phyloP scores from a whole-genome alignment of 2,888 invertebrate species.

The Troilus luridus region DNA sequence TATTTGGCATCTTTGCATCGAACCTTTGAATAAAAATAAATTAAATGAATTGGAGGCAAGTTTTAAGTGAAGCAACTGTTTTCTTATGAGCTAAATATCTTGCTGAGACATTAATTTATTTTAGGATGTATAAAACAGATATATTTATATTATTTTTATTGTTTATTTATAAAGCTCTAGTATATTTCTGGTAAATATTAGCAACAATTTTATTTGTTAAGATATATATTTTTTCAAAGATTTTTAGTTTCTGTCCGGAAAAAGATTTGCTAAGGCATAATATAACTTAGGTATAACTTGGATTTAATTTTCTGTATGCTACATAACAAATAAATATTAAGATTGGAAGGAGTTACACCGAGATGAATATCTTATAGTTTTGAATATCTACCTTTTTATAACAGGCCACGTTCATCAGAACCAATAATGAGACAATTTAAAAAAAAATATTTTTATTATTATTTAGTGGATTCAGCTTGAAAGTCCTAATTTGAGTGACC shows the following conservation, averaged over 20 bases:
- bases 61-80: neutral
- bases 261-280: neutral
- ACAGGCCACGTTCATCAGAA: neutral
- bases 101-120: neutral
- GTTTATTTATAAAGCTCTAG: neutral
- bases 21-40: neutral
- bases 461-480: neutral
- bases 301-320: neutral
- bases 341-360: neutral
- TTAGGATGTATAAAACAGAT: neutral
- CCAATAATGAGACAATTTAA: neutral
- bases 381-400: neutral
- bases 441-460: neutral
- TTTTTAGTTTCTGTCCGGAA: neutral
- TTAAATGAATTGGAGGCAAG: neutral
- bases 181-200: neutral
- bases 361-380: neutral
- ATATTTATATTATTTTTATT: neutral
- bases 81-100: neutral
- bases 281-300: neutral
- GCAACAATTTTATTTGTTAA: neutral
- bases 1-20: neutral
- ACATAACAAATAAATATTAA: neutral
- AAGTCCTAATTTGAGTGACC: neutral
- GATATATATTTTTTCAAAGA: too few species aligned